Percentiles rank a stretch among this genome's conserved stretches.
These are phyloP conservation scores for Hapalemur alaotrensis DNA, from an alignment of 2,797 vertebrate genomes.

Conservation along the genomic window DNA sequence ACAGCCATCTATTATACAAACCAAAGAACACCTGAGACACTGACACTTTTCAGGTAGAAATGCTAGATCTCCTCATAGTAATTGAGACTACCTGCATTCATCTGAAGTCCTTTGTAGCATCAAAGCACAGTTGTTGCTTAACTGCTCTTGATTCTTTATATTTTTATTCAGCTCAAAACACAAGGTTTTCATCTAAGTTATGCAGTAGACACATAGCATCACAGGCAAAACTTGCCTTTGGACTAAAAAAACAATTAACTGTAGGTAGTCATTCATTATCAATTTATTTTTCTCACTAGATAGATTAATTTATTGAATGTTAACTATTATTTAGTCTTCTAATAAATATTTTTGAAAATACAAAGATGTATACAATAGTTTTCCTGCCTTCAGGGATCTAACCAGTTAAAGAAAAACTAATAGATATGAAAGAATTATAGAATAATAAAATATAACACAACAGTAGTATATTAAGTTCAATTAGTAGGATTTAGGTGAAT, in stretches of 20 bases:
- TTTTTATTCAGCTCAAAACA: constrained; percentile 59
- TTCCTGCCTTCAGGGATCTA: neutral
- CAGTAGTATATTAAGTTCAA: neutral
- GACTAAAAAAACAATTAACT: neutral
- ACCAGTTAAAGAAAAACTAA: neutral
- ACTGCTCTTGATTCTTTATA: neutral
- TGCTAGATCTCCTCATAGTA: constrained; percentile 69
- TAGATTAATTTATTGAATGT: neutral
- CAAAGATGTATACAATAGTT: neutral
- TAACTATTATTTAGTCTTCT: neutral
- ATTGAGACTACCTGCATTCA: constrained; percentile 72
- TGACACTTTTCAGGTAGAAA: constrained; percentile 54
- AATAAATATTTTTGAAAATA: neutral
- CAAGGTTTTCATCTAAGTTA: constrained; percentile 57
- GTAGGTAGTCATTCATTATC: neutral
- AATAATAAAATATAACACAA: neutral
- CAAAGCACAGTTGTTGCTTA: constrained; percentile 73
- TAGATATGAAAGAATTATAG: neutral
- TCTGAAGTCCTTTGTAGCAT: constrained; percentile 31
- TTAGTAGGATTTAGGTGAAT: neutral
- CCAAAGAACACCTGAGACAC: neutral
- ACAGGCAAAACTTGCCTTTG: neutral
- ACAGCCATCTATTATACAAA: neutral
- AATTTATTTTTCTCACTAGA: constrained; percentile 17
- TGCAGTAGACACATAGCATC: neutral